A percentile compares a stretch with the other conserved stretches of the same genome.
phyloP scores from a whole-genome alignment of 2,888 invertebrate genomes.

The Spodoptera exigua region DNA sequence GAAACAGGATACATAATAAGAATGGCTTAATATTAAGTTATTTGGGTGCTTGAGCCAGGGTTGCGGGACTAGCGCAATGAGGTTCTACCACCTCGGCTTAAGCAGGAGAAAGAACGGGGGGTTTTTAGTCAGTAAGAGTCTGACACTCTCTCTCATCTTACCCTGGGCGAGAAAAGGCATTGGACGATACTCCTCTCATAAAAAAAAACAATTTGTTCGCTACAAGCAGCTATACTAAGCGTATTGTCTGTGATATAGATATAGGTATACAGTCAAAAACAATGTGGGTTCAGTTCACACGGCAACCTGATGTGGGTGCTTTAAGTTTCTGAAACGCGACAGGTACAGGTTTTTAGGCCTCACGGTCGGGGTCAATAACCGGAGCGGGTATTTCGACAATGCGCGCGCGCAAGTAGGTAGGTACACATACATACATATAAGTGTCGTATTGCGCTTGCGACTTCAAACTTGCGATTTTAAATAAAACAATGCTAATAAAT shows the following conservation, averaged over 20 bases:
- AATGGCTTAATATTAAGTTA: no score
- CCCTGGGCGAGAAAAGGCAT: no score
- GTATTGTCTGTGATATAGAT: neutral
- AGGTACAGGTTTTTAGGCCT: constrained; percentile 71
- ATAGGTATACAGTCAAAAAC: constrained; percentile 32
- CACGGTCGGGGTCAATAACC: constrained; percentile 81
- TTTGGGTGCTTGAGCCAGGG: no score
- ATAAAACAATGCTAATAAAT: constrained; percentile 51
- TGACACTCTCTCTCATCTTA: no score
- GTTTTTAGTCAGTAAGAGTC: no score
- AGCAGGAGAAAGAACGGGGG: no score
- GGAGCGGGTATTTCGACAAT: constrained; percentile 80
- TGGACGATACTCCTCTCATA: no score
- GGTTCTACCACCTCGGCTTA: no score
- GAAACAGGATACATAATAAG: no score
- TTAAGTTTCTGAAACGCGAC: constrained; percentile 61
- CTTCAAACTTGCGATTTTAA: constrained; percentile 62
- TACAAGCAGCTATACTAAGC: no score
- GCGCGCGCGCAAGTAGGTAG: constrained; percentile 49
- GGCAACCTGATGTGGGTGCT: constrained; percentile 47
- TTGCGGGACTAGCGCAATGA: no score
- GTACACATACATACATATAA: constrained; percentile 33
- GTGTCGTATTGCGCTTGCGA: constrained; percentile 56
- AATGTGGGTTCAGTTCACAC: constrained; percentile 53
- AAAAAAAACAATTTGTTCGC: no score